Evolutionary conservation across 2,113 vertebrate genomes (phyloP).

Genomic region (Saccopteryx bilineata): DNA sequence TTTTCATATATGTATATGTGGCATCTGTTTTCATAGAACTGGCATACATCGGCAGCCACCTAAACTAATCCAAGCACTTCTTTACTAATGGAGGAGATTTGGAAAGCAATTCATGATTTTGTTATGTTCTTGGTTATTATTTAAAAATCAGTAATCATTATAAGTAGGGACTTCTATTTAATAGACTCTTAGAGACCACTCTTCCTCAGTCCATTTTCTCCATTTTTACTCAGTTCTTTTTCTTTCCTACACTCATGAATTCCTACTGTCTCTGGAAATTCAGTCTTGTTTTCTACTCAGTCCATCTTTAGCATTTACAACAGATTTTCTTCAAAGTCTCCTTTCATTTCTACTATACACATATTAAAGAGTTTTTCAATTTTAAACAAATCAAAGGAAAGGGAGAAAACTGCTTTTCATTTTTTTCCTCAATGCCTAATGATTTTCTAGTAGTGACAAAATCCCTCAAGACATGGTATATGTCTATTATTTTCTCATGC

Average conservation of each 20-base stretch:
- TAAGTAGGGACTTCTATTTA: not conserved
- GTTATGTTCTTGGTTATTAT: not conserved
- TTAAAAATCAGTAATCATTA: not conserved
- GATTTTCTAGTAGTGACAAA: not conserved
- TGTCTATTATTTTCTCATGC: not conserved
- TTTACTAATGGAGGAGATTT: not conserved
- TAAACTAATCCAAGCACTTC: not conserved
- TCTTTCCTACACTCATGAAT: not conserved
- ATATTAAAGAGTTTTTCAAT: not conserved
- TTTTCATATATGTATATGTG: not conserved
- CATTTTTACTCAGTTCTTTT: not conserved
- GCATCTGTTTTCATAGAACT: not conserved
- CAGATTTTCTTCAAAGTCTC: not conserved
- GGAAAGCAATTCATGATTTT: not conserved
- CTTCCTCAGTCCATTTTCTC: not conserved
- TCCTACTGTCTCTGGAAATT: not conserved
- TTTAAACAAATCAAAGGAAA: not conserved
- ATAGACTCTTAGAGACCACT: not conserved
- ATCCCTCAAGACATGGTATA: not conserved
- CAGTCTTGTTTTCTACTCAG: not conserved
- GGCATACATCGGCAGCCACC: not conserved
- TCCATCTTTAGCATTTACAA: not conserved
- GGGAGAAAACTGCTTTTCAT: not conserved
- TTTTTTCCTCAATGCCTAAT: not conserved
- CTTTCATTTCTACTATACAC: not conserved